These are phyloP conservation scores for Zoanthus sansibaricus DNA, from an alignment of 92 coral and sea anemone species.

Conservation along the genomic window DNA sequence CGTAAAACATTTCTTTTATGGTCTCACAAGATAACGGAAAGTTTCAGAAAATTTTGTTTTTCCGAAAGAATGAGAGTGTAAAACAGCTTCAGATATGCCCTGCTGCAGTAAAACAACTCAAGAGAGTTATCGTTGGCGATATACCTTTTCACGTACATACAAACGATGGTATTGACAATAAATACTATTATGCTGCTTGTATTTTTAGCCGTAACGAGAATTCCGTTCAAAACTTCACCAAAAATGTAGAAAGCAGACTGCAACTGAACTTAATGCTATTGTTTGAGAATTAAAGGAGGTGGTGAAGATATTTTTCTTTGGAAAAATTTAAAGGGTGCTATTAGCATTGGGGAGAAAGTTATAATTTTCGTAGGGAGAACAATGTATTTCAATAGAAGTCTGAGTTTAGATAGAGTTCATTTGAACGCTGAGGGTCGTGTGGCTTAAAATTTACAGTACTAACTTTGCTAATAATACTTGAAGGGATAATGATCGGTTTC, in stretches of 20 bases:
- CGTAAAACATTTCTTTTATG: neutral
- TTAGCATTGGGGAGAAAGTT: neutral
- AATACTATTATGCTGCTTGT: neutral
- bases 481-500: neutral
- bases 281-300: neutral
- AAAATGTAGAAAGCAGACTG: slow-evolving; percentile 15
- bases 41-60: neutral
- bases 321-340: neutral
- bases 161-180: slow-evolving; percentile 8
- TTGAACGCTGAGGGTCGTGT: no score
- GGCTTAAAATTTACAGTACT: no score
- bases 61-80: slow-evolving; percentile 12
- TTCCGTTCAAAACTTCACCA: neutral
- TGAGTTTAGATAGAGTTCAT: neutral
- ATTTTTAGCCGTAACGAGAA: neutral
- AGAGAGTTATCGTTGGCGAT: neutral
- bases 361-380: neutral
- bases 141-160: neutral
- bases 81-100: neutral
- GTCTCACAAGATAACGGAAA: neutral
- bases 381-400: neutral
- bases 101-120: neutral
- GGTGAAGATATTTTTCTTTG: neutral
- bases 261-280: neutral
- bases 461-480: no score